Conservation (phyloP, 2,113 vertebrate species). For the Raja brachyura region DNA sequence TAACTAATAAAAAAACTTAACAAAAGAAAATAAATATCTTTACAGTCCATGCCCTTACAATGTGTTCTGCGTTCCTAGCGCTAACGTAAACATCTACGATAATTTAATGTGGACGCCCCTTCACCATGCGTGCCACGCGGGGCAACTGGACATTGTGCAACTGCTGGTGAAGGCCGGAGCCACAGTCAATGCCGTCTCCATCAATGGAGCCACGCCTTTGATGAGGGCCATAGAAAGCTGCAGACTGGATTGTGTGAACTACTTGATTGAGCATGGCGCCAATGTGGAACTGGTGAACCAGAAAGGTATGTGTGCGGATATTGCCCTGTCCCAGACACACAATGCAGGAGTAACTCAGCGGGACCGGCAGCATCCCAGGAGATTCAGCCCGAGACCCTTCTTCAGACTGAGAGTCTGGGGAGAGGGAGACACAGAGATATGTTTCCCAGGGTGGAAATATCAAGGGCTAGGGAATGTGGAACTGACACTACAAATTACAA, state of each 20-base stretch:
- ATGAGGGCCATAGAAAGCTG: constrained; percentile 80
- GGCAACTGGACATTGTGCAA: constrained; percentile 68
- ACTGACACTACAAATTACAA: not conserved
- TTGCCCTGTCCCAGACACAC: too few relatives aligned
- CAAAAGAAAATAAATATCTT: too few relatives aligned
- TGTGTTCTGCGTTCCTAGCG: constrained; percentile 52
- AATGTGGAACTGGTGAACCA: constrained; percentile 63
- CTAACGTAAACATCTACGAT: constrained; percentile 67
- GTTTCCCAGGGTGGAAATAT: too few relatives aligned
- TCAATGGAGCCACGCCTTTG: constrained; percentile 74
- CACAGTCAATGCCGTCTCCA: constrained; percentile 56
- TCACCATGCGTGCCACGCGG: constrained; percentile 82
- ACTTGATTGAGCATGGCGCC: constrained; percentile 73
- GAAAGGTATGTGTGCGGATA: constrained; percentile 58
- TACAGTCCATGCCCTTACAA: not conserved
- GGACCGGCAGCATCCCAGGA: too few relatives aligned
- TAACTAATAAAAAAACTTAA: too few relatives aligned
- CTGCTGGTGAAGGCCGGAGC: constrained; percentile 73
- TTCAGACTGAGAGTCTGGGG: too few relatives aligned
- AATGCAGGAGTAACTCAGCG: too few relatives aligned
- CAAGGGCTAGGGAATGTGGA: too few relatives aligned
- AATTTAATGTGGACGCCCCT: constrained; percentile 90
- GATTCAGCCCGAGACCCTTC: too few relatives aligned
- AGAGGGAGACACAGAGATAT: too few relatives aligned
- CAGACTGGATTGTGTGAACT: constrained; percentile 69